Evolutionary conservation across 2,888 invertebrate genomes (phyloP).

Genomic region (Dermolepida albohirtum): DNA sequence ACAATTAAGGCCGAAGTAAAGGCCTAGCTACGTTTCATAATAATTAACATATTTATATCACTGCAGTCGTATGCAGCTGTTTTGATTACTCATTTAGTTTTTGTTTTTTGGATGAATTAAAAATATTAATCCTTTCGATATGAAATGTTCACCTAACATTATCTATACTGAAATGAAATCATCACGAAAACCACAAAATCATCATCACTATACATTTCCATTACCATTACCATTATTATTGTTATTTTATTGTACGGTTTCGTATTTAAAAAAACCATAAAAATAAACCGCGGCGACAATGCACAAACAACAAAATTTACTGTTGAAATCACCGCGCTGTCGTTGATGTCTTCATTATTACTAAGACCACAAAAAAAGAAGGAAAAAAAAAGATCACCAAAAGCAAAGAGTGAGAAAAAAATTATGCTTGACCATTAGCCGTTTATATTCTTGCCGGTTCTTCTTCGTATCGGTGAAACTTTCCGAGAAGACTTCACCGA

Average conservation of each 20-base stretch:
- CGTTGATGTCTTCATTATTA: constrained; percentile 23
- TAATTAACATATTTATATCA: no score
- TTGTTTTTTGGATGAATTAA: no score
- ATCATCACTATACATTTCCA: neutral
- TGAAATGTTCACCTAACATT: no score
- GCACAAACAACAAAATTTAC: constrained; percentile 8
- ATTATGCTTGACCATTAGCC: constrained; percentile 10
- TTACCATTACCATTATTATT: no score
- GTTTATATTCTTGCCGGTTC: constrained; percentile 13
- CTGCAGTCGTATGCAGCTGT: no score
- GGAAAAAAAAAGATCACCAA: constrained; percentile 3
- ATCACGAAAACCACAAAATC: neutral
- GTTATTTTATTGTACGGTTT: neutral
- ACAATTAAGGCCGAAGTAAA: no score
- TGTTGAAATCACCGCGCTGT: constrained; percentile 11
- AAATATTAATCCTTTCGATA: no score
- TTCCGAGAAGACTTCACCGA: constrained; percentile 8
- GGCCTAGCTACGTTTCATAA: no score
- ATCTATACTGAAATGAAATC: no score
- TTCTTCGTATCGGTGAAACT: constrained; percentile 15
- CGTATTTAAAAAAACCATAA: constrained; percentile 2
- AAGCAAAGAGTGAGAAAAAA: constrained; percentile 17
- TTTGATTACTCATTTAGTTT: no score
- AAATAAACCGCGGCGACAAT: constrained; percentile 11
- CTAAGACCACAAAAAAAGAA: no score